Evolutionary conservation across 2,888 invertebrate genomes (phyloP).

Genomic region (Cotesia congregata): DNA sequence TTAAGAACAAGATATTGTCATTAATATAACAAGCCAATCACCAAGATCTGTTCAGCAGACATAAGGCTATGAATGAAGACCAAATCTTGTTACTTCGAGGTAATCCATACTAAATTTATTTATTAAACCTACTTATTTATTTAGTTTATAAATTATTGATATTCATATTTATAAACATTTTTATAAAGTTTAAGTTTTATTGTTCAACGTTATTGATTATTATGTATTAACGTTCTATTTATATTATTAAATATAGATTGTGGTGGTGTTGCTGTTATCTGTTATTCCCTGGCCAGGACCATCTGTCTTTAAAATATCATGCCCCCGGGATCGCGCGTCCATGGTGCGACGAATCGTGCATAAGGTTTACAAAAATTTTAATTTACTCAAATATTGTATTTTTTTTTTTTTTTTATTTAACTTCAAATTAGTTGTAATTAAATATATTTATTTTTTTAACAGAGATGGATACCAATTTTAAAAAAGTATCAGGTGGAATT

Average conservation of each 20-base stretch:
- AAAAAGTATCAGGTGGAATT: constrained; percentile 89
- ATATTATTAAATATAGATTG: constrained; percentile 74
- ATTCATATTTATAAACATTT: neutral
- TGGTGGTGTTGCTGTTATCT: constrained; percentile 84
- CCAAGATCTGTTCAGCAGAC: constrained; percentile 49
- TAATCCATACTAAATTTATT: constrained; percentile 68
- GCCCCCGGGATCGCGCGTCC: constrained; percentile 90
- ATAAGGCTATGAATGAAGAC: constrained; percentile 87
- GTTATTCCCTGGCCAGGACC: constrained; percentile 92
- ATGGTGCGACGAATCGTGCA: constrained; percentile 89
- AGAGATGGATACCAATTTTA: constrained; percentile 91
- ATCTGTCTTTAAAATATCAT: constrained; percentile 87
- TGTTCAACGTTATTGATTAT: constrained; percentile 26
- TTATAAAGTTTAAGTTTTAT: constrained; percentile 8
- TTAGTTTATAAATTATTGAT: neutral
- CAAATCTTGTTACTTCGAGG: constrained; percentile 88
- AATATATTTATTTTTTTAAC: constrained; percentile 32
- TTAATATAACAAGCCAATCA: constrained; percentile 42
- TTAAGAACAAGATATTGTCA: constrained; percentile 42
- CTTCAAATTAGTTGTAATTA: neutral
- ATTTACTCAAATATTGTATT: neutral
- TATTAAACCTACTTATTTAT: neutral
- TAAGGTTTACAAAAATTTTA: constrained; percentile 72
- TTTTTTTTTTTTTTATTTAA: neutral
- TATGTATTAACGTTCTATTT: neutral